Evolutionary conservation across 2,113 vertebrate genomes (phyloP), one percentile per base, ranked within the genome.

Genomic region (Nettapus auritus): DNA sequence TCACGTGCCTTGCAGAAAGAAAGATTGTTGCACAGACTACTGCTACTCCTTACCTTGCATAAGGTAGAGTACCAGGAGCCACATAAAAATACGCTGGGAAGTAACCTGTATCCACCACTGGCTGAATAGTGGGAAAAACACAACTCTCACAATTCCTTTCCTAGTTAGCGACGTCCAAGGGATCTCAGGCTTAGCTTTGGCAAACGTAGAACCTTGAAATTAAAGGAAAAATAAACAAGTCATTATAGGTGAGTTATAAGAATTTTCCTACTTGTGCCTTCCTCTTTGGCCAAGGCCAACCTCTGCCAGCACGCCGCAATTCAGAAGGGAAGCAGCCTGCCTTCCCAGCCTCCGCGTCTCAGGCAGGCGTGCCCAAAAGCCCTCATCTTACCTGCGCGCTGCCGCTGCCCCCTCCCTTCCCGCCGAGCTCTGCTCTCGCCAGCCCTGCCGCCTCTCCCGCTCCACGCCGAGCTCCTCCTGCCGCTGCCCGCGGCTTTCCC

Each of bases 71-170:
- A 99, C 75, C 48, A 99, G 97, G 77, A 99, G 98, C 96, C 98
- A 99, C 44, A 95, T 97, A 63, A 99, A 99, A 94, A 99, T 98
- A 34, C 98, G 97, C 88, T 95, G 98, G 78, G 99, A 99, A 15
- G 99, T 99, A 42, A 99, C 99, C 95, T 99, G 99, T 88, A 99
- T 99, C 99, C 99, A 99, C 99, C 99, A 99, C 9, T 94, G 98
- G 96, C 98, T 99, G 98, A 99, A 99, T 64, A 99, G 97, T 0
- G 99, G 99, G 26, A 99, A 99, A 36, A 99, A 98, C 2, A 99
- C 97, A 40, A 99, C 99, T 53, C 99, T 97, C 71, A 99, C 99
- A 63, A 99, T 98, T 71, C 99, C 99, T 19, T 99, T 99, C 62
- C 99, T 98, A 11, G 99, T 99, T 62, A 99, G 97, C 0, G 99